Conservation (phyloP, 2,888 invertebrate genomes). For the Choristoneura rosaceana region DNA sequence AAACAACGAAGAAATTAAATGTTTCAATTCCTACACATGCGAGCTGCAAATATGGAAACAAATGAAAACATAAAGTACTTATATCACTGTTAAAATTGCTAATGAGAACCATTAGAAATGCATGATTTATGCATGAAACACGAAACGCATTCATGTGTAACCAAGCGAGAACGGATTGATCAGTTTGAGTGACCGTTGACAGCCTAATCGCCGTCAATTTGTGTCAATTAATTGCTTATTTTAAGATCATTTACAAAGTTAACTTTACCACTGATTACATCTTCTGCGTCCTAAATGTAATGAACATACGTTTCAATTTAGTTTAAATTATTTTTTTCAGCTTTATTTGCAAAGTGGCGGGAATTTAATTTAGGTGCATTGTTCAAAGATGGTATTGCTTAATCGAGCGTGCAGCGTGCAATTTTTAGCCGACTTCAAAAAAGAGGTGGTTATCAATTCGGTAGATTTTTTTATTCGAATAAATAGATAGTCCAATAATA, state of each 20-base stretch:
- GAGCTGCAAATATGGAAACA: too few species aligned
- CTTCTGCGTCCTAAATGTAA: not conserved
- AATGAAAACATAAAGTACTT: not conserved
- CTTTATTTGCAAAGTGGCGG: constrained; percentile 2
- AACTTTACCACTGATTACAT: not conserved
- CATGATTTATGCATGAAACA: constrained; percentile 23
- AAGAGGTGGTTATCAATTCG: too few species aligned
- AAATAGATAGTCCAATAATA: too few species aligned
- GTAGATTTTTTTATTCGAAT: not conserved
- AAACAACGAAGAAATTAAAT: too few species aligned
- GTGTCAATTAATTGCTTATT: constrained; percentile 70
- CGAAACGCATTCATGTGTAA: constrained; percentile 21
- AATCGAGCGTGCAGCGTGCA: constrained; percentile 44
- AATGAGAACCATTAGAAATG: constrained; percentile 17
- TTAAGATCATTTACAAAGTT: constrained; percentile 46
- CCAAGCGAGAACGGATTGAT: constrained; percentile 50
- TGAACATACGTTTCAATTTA: not conserved
- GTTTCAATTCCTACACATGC: too few species aligned
- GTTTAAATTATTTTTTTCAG: not conserved
- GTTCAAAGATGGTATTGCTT: constrained; percentile 44
- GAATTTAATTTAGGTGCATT: constrained; percentile 44
- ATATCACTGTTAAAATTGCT: constrained; percentile 20
- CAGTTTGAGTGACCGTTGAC: constrained; percentile 63
- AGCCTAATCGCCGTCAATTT: constrained; percentile 63
- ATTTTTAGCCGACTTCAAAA: not conserved